Evolutionary conservation across 2,113 vertebrate species (phyloP), one percentile per base, ranked within the genome.

Genomic region (Camelus bactrianus): DNA sequence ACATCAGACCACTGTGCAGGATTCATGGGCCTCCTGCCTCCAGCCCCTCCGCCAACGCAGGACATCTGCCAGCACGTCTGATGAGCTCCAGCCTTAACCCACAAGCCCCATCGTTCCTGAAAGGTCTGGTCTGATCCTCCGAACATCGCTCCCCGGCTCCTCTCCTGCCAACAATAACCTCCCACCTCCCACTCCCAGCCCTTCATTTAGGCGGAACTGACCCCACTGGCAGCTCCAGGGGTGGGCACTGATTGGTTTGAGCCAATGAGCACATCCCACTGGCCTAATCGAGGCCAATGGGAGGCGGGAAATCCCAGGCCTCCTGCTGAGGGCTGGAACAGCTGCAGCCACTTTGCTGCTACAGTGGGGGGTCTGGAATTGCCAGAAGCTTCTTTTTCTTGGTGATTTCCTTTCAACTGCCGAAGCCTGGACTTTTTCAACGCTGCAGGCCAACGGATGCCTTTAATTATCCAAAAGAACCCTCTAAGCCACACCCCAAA

Each of bases 271-370:
- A 81, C n/a, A 67, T 24, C 46, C 38, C 42, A 65, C 17, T 56
- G 65, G 76, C 17, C 11, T 89, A n/a, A 48, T 19, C 52, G 65
- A 93, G 60, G 72, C 48, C 58, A 85, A 20, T 5, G 10, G 30
- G 58, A 65, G 22, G 30, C 19, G 72, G 52, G 50, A 94, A 73
- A 72, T 26, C 46, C 65, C 35, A 95, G 52, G 38, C 46, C 30
- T 90, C 52, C 16, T 7, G 46, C 4, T n/a, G 65, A 96, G 86
- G 69, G 87, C 80, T 58, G 35, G 89, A 70, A 50, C 38, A 56
- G 48, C 19, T 52, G 93, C 62, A 93, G 93, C 56, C 77, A 77
- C 73, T 77, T 46, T 69, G 86, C 64, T 35, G 46, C 73, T 83
- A 79, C 52, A 32, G 2, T 0, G 30, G 30, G 8, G 32, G 19